Percentiles rank a stretch among this genome's conserved stretches.
These are phyloP conservation scores for Aix galericulata DNA, from an alignment of 2,113 vertebrate genomes.

Conservation along the genomic window DNA sequence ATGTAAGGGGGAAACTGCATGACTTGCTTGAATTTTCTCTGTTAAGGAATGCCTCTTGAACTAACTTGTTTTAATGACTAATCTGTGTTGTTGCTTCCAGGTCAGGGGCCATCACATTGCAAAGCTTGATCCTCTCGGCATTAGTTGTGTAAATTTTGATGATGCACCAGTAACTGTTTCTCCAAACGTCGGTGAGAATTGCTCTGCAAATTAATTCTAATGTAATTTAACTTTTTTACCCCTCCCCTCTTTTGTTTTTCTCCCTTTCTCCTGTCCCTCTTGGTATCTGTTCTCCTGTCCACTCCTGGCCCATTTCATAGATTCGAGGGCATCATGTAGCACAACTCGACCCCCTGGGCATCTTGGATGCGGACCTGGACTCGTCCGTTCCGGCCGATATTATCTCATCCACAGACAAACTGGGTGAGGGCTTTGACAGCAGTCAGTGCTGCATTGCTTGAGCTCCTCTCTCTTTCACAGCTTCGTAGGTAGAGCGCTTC, in stretches of 20 bases:
- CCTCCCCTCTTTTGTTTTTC: slow-evolving; percentile 77
- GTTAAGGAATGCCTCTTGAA: not conserved
- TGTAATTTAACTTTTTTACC: slow-evolving; percentile 81
- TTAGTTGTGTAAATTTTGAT: slow-evolving; percentile 97
- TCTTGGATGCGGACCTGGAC: slow-evolving; percentile 99
- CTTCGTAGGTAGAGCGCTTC: slow-evolving; percentile 67
- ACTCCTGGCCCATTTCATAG: slow-evolving; percentile 81
- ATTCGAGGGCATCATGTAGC: slow-evolving; percentile 99
- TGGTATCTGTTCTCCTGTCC: slow-evolving; percentile 54
- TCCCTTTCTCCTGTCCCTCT: not conserved
- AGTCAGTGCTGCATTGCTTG: slow-evolving; percentile 76
- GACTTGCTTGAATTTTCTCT: not conserved
- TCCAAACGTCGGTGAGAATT: slow-evolving; percentile 93
- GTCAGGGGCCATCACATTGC: slow-evolving; percentile 96
- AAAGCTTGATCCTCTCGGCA: slow-evolving; percentile 95
- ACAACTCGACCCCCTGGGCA: slow-evolving; percentile 98
- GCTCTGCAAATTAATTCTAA: slow-evolving; percentile 74
- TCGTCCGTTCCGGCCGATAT: slow-evolving; percentile 97
- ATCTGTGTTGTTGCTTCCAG: slow-evolving; percentile 83
- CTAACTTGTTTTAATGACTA: slow-evolving; percentile 67
- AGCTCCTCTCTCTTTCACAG: slow-evolving; percentile 75
- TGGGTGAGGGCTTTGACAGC: slow-evolving; percentile 91
- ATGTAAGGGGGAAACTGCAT: not conserved
- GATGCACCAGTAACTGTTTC: slow-evolving; percentile 88
- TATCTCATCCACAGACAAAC: slow-evolving; percentile 98